Base-by-base conservation (phyloP, 2,888 invertebrate genomes). In the Spisula solida region DNA sequence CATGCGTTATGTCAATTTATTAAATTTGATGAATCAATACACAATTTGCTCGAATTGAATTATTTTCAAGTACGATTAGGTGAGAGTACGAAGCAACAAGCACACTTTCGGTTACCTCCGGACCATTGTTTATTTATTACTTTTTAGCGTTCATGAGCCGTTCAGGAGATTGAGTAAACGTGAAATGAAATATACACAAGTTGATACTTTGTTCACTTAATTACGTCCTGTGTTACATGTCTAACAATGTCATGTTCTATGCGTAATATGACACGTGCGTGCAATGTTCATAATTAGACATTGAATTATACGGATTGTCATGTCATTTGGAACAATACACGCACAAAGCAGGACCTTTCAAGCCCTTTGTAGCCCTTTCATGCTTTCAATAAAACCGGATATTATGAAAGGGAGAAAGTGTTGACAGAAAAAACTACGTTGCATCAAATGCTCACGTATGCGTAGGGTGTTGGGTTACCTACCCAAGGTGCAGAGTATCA, bases 361-460 rank as follows among this genome's bases (percentile, higher is more conserved):
- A 29, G 41, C 47, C 82, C 66, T n/a, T 25, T 70, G 48, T n/a
- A 70, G 34, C 41, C 82, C 31, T 25, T 25, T 25, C 10, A 31
- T 47, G n/a, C 41, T 25, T 82, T 18, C 25, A 34, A 47, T 70
- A 25, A 70, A 31, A 82, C 66, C 25, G 41, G 82, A 56, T 82
- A 82, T 47, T 25, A 47, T 31, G 47, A 16, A 66, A 47, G 16
- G 16, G 18, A 70, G 82, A 82, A 82, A 66, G 82, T 82, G 82
- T 82, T 82, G 82, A 82, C 82, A 70, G 82, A 47, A n/a, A 25
- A n/a, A 31, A 34, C 20, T 56, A 6, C 20, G 4, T 81, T 81
- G 55, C 18, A 18, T 55, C 0, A 25, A 82, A 20, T 18, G 56
- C 16, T 34, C 81, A 82, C 60, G 60, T 34, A 75, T 31, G 31